Evolutionary conservation across 2,113 vertebrate genomes (phyloP).

Genomic region (Triplophysa siluroides): DNA sequence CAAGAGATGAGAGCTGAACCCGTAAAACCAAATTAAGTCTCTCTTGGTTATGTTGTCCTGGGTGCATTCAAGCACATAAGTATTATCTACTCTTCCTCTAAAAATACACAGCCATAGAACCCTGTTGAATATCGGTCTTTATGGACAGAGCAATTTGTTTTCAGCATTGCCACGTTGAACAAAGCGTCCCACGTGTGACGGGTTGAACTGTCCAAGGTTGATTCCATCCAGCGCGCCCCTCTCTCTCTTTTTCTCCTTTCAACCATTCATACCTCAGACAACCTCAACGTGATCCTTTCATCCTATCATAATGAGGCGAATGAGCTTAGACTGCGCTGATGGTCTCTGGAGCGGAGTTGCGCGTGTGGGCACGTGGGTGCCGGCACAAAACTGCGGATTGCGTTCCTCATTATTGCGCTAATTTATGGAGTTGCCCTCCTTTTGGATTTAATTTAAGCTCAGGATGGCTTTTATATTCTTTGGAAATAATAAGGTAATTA

Average conservation of each 20-base stretch:
- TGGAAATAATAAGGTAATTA: slow-evolving; percentile 69
- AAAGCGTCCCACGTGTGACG: slow-evolving; percentile 11
- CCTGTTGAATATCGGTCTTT: slow-evolving; percentile 29
- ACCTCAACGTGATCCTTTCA: slow-evolving; percentile 26
- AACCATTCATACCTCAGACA: slow-evolving; percentile 2
- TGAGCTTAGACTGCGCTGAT: not conserved
- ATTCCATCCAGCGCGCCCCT: not conserved
- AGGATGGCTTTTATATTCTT: slow-evolving; percentile 65
- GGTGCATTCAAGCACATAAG: slow-evolving; percentile 37
- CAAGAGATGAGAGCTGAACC: slow-evolving; percentile 47
- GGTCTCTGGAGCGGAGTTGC: not conserved
- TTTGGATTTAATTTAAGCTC: slow-evolving; percentile 73
- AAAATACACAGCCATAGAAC: slow-evolving; percentile 30
- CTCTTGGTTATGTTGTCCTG: slow-evolving; percentile 27
- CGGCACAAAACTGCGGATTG: slow-evolving; percentile 2
- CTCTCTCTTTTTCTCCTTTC: not conserved
- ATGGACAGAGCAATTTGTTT: slow-evolving; percentile 34
- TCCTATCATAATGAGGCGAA: slow-evolving; percentile 29
- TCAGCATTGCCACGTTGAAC: slow-evolving; percentile 13
- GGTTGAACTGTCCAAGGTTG: slow-evolving; percentile 27
- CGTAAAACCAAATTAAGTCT: slow-evolving; percentile 41
- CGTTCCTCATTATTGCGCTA: slow-evolving; percentile 69
- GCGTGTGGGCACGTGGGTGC: not conserved
- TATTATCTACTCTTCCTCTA: slow-evolving; percentile 36
- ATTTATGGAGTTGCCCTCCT: slow-evolving; percentile 67